Evolutionary conservation across 2,888 invertebrate genomes (phyloP), one percentile per base, ranked within the genome.

Genomic region (Dolichopus griseipennis): DNA sequence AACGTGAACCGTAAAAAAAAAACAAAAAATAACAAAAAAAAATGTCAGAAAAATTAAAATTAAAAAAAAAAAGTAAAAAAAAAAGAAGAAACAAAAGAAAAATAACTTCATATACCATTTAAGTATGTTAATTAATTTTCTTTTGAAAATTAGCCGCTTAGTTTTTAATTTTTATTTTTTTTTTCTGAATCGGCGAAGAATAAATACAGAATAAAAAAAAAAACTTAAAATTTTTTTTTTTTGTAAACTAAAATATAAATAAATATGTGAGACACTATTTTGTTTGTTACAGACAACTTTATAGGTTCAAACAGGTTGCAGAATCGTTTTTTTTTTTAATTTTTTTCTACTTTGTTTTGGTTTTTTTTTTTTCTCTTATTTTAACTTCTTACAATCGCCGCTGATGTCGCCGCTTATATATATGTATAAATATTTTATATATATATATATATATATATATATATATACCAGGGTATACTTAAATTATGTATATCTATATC

Each of bases 51-150:
- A 52, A 43, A n/a, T n/a, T n/a, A n/a, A n/a, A 43, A 43, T 10
- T 15, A 12, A 43, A 9, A 43, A 43, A 43, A 9, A 43, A 43
- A 43, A 43, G 12, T 43, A 43, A 9, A 15, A 52, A n/a, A 52
- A 12, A 18, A 52, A 12, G 12, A 52, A 52, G 15, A 43, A 52
- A 52, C 18, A 12, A 12, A 52, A 52, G 52, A 52, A 52, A 52
- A 52, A 52, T 52, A 52, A 52, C 52, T 52, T 52, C 52, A 52
- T 52, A 52, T 52, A 52, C 52, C 52, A 52, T 52, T 52, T 52
- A 52, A 52, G 52, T 52, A 52, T 52, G 52, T 52, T 52, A 52
- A 52, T 52, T 52, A 52, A 52, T 52, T 52, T 52, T 52, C 52
- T 52, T 52, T 52, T 52, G 52, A 52, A 52, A 27, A 18, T 52